Evolutionary conservation across 2,797 vertebrate genomes (phyloP).

Genomic region (Gallirallus australis): DNA sequence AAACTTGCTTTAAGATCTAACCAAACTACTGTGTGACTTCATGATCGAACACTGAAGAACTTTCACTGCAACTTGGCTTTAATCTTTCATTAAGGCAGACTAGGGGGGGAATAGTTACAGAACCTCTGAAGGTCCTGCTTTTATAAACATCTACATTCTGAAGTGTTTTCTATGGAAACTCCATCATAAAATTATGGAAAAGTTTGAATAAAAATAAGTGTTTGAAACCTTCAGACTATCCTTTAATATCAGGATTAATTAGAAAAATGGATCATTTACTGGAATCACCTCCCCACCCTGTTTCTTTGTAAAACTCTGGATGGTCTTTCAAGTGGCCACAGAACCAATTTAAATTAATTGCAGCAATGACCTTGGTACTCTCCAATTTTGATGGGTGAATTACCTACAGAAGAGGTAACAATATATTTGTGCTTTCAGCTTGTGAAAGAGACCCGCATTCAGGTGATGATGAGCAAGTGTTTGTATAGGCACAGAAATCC

Average conservation of each 20-base stretch:
- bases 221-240: not conserved
- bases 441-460: not conserved
- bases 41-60: not conserved
- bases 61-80: not conserved
- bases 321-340: not conserved
- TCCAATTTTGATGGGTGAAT: not conserved
- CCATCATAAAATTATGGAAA: not conserved
- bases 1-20: not conserved
- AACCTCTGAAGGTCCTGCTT: not conserved
- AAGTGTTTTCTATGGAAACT: not conserved
- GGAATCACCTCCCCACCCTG: not conserved
- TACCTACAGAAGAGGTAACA: not conserved
- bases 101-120: not conserved
- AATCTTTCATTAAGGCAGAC: not conserved
- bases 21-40: not conserved
- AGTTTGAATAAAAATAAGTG: not conserved
- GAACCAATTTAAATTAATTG: not conserved
- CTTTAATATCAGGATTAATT: not conserved
- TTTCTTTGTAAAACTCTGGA: not conserved
- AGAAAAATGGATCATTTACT: not conserved
- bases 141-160: not conserved
- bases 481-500: not conserved
- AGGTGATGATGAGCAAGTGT: not conserved
- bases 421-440: not conserved
- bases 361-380: not conserved